Base-by-base conservation (phyloP, 1,140 invertebrate genomes). In the Drosophila pectinifera region DNA sequence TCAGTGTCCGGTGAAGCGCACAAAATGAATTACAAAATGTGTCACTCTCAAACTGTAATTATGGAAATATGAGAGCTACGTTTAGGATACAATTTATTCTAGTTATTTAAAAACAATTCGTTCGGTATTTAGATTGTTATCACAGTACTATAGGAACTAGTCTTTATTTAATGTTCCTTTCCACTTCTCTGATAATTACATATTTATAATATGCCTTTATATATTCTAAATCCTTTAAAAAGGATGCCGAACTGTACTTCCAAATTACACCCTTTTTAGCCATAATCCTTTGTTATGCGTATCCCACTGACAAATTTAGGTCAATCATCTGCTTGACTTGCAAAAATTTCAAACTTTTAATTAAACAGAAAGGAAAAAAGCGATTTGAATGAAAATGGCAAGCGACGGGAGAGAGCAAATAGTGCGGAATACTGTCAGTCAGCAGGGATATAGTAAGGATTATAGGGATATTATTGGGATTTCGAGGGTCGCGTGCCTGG, bases 251-350 rank as follows among this genome's bases (percentile, higher is more conserved):
- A 67, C 75, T 42, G 56, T 58, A 10, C 36, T 51, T 24, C n/a
- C 14, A 16, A 34, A 38, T 24, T 42, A 39, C 39, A 53, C 20
- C 24, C 20, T 16, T 22, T 28, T 39, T 43, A 20, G 54, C 34
- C 34, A 1, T 43, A 34, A 59, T 72, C 65, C 68, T 72, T 72
- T 70, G 68, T 57, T 72, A 34, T 55, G 18, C 36, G 34, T n/a
- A 13, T 70, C 26, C 41, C 34, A 45, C 18, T 54, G 68, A 72
- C 46, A 65, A 65, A 80, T 73, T 73, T 80, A 53, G 76, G 84
- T 84, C 84, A 88, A 88, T 90, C 72, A 67, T 70, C 79, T 74
- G 84, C 84, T 90, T 90, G 77, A 89, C 84, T 89, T 80, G 73
- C 73, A 51, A 41, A 49, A 79, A 62, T 75, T 45, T 70, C 75